Evolutionary conservation across 2,888 invertebrate species (phyloP), one percentile per base, ranked within the genome.

Genomic region (Pocota personata): DNA sequence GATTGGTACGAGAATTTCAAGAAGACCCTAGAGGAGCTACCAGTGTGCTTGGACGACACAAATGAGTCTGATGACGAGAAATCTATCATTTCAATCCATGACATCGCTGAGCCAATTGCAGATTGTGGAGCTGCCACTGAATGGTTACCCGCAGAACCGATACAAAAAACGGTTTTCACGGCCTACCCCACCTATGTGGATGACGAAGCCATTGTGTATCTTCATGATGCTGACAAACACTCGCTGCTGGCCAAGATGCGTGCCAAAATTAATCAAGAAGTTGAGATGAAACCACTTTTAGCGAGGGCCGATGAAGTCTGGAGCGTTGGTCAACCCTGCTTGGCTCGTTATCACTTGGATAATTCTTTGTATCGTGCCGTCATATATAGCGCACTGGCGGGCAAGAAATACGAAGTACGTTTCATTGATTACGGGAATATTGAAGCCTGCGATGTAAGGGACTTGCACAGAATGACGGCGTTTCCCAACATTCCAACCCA

Each of bases 341-440:
- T 96, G 32, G 96, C 95, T 0, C 93, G 93, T 77, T 97, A 94
- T 91, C 95, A 94, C 88, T 87, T 93, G 14, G 95, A 97, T 89
- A 93, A 94, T 8, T 92, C 93, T 14, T 96, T 95, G 93, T 97
- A 97, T 91, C 93, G 97, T 76, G 97, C 95, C 5, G 87, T 88
- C 37, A 88, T 52, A 5, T 10, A 73, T 21, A 32, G 62, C 3
- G 82, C 10, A 7, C 19, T 82, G 2, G n/a, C 62, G 0, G 6
- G 76, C 88, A 91, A 1, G 88, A 90, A 66, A 92, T 95, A 84
- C 86, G 93, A 71, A 1, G 95, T 97, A 0, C 93, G 94, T 66
- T 97, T 96, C 92, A 94, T 97, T 0, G 98, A 98, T 92, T 98
- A 96, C 89, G 98, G 98, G 0, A 97, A 97, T 90, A 93, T 94